Base-by-base conservation (phyloP, 2,797 vertebrate species). In the Ctenochaetus hawaiiensis region DNA sequence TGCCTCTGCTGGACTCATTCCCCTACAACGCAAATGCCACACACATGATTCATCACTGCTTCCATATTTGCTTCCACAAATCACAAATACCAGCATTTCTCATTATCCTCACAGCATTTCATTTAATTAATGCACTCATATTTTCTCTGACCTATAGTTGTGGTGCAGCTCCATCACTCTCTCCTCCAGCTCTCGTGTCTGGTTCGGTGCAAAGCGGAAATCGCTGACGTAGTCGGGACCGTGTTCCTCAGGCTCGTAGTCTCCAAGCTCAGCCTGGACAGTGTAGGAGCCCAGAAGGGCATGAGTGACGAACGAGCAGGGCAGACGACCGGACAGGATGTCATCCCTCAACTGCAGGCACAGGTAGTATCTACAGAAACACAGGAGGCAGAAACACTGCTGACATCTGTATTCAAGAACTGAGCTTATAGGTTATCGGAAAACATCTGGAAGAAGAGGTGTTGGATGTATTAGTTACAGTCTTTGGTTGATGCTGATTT, bases 301-400 rank as follows among this genome's bases (percentile, higher is more conserved):
- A 0, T 99, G 98, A 0, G 98, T 99, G 92, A 99, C 98, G 0
- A 99, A 99, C 26, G 98, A 99, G 90, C 98, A 99, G 8, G 98
- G 98, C 78, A 99, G 94, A 1, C 97, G 96, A 6, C 98, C 97
- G 0, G 97, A 98, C 90, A 98, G 96, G 88, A 99, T 98, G 93
- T 99, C 98, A 0, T 98, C 96, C 81, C 98, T 96, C 90, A 99
- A 95, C 93, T 99, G 98, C 83, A 99, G 95, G 91, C 98, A 99
- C 88, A 99, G 93, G 94, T 99, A 99, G 93, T 99, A 99, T 94
- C 98, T 99, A 89, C 63, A 75, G 44, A 80, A 67, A 67, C 4
- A 41, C 30, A 65, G 18, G 37, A 56, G 3, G 10, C 8, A 56
- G n/a, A 75, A 41, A 67, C 14, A 34, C 8, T 62, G n/a, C 20